phyloP scores from a whole-genome alignment of 2,113 vertebrate genomes.

The Terrapene triunguis region DNA sequence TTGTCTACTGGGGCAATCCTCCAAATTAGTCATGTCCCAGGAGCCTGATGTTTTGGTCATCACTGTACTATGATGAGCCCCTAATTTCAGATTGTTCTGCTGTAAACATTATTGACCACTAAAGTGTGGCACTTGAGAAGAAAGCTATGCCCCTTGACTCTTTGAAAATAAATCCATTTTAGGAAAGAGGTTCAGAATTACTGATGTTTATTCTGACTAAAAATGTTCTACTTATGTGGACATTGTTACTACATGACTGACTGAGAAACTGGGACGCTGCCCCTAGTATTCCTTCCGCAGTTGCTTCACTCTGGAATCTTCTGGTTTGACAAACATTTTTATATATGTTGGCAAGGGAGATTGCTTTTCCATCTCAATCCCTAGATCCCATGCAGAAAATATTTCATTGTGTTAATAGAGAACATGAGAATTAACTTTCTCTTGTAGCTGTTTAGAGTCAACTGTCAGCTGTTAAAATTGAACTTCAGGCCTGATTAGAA shows the following conservation, averaged over 20 bases:
- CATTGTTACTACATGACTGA: accelerated
- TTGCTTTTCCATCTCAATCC: not conserved
- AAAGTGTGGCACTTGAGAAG: not conserved
- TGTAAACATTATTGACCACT: not conserved
- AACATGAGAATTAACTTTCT: not conserved
- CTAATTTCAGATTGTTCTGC: not conserved
- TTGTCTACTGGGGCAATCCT: not conserved
- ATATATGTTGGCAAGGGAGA: slow-evolving; percentile 69
- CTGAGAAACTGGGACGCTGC: slow-evolving; percentile 35
- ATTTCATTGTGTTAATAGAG: not conserved
- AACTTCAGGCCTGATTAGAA: accelerated
- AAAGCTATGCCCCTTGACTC: accelerated
- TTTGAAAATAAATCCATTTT: not conserved
- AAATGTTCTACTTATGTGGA: not conserved
- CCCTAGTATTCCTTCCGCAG: slow-evolving; percentile 23
- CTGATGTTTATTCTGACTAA: not conserved
- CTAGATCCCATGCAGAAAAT: not conserved
- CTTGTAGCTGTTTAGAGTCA: not conserved
- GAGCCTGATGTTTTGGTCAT: not conserved
- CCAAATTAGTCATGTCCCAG: not conserved
- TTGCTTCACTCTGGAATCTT: slow-evolving; percentile 20
- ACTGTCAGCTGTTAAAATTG: not conserved
- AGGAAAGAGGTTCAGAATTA: not conserved
- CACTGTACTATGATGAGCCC: not conserved
- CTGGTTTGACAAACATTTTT: slow-evolving; percentile 10